Base-by-base conservation (phyloP, 1,140 invertebrate genomes). In the Drosophila sucinea region DNA sequence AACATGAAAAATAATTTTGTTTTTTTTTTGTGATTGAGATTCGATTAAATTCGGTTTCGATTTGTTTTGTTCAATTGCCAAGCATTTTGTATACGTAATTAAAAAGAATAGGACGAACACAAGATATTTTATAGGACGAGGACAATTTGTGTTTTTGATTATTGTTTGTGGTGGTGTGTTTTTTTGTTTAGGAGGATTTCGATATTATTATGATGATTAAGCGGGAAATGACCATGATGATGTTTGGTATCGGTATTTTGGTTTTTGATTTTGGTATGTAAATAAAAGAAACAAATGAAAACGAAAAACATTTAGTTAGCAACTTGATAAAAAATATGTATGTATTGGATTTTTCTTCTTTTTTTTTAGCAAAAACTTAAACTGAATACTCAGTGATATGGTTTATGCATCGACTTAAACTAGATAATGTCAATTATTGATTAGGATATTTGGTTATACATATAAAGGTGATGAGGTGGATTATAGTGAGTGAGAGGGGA, bases 241-340 rank as follows among this genome's bases (percentile, higher is more conserved):
- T 90, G 81, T 74, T 86, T 80, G 63, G 58, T 51, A 66, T 79
- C 75, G 27, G 41, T 68, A 17, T 60, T 73, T 58, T 75, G 25
- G 67, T 54, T 66, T 17, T 76, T 70, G 62, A 75, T 81, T 89
- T 78, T 90, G 73, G 76, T 91, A 85, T 91, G 89, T 91, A 85
- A 87, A 82, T 86, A 83, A 86, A 86, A 91, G 84, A 89, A 87
- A 90, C 85, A 89, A 91, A 91, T 87, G 86, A 91, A 78, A 91
- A 91, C 76, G 77, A 91, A 83, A 91, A 91, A 91, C 87, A 91
- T 90, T 91, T 90, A 91, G 90, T 91, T 91, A 91, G 90, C 90
- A 91, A 91, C 90, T 90, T 81, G 72, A 90, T 90, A 81, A 56
- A 76, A 73, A 77, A 62, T 67, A 75, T 75, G 35, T 51, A 51